Base-by-base conservation (phyloP, 2,113 vertebrate genomes). In the Piliocolobus tephrosceles region DNA sequence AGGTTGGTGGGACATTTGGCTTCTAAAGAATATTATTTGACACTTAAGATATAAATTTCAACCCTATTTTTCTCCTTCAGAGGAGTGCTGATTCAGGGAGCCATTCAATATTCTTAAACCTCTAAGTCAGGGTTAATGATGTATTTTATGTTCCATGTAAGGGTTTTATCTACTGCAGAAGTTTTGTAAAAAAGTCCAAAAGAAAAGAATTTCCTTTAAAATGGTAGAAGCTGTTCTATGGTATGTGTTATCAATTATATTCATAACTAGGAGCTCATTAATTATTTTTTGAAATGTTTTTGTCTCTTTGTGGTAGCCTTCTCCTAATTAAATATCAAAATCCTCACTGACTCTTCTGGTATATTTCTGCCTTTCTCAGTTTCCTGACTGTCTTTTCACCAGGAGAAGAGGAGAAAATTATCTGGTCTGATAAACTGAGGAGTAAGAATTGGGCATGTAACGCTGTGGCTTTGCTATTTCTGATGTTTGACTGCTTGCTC, bases 11-110 rank as follows among this genome's bases (percentile, higher is more conserved):
- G 23, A 78, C 50, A 55, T 45, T 87, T 92, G 23, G 17, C 80
- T 61, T 89, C 43, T 75, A 47, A 90, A 73, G 87, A 91, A 89
- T 50, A 68, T 94, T 95, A 50, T 85, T 86, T 95, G 66, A 93
- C 38, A 72, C 8, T 58, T 91, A 88, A 85, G 18, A 83, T 85
- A 89, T 58, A 80, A 88, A 95, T 93, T 76, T 97, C 72, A 88
- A 47, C 22, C 11, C 61, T 81, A 18, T 45, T 86, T 96, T 91
- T 82, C 86, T 94, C 61, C 70, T 86, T 89, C 18, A 66, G 40
- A 92, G 70, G 23, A 73, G 72, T 90, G 45, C 87, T 89, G 75
- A 91, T 68, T 95, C 12, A 38, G 12, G 23, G n/a, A 73, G 79
- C 27, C 38, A 92, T 79, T 90, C 23, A 90, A 10, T 68, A 73